Evolutionary conservation across 2,797 vertebrate genomes (phyloP).

Genomic region (Neopelma chrysocephalum): DNA sequence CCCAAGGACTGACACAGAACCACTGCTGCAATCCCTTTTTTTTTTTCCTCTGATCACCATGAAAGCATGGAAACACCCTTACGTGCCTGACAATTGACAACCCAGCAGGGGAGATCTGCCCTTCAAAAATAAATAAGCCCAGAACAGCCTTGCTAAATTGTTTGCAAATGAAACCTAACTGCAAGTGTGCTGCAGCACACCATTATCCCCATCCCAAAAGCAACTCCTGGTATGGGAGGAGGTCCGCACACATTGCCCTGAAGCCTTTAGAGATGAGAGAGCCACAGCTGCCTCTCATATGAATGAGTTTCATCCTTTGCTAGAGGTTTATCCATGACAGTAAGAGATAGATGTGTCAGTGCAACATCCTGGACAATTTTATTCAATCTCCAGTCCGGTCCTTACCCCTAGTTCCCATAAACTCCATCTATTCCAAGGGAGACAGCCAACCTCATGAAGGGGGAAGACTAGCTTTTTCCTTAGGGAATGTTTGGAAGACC

Average conservation of each 20-base stretch:
- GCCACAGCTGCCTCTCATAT: background rate
- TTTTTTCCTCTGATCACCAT: slow-evolving; percentile 11
- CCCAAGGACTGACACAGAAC: background rate
- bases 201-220: background rate
- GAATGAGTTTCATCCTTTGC: background rate
- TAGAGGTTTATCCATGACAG: background rate
- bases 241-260: background rate
- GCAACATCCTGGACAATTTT: background rate
- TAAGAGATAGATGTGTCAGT: background rate
- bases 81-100: slow-evolving; percentile 1
- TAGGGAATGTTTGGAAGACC: background rate
- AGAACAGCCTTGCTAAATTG: background rate
- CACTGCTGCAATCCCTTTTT: background rate
- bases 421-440: background rate
- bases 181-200: background rate
- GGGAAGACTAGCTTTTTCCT: background rate
- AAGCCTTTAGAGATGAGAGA: background rate
- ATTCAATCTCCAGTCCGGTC: background rate
- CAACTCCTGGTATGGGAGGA: background rate
- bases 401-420: background rate
- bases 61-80: background rate
- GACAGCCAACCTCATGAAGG: background rate
- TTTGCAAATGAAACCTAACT: slow-evolving; percentile 1
- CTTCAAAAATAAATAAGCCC: background rate
- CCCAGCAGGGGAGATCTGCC: background rate